Conservation (phyloP, 2,888 invertebrate genomes). For the Drosophila infuscata region DNA sequence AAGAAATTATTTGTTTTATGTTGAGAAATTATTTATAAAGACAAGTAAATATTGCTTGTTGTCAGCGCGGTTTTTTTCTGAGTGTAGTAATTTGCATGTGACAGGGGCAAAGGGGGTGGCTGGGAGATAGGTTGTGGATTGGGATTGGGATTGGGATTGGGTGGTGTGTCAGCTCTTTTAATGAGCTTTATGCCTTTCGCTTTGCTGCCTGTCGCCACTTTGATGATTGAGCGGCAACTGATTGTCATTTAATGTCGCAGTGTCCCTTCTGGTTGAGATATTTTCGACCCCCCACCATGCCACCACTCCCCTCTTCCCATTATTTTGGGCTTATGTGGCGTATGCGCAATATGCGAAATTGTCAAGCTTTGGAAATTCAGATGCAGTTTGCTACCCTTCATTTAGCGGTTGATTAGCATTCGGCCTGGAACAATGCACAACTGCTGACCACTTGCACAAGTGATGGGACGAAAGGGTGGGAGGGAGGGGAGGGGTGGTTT, state of each 20-base stretch:
- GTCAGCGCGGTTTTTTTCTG: not conserved
- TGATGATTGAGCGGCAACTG: slow-evolving; percentile 42
- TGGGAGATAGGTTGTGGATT: not conserved
- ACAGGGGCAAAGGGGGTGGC: not conserved
- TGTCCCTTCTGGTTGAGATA: not conserved
- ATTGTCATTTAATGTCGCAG: slow-evolving; percentile 46
- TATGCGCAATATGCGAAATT: slow-evolving; percentile 43
- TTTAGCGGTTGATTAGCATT: slow-evolving; percentile 60
- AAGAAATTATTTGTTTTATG: not conserved
- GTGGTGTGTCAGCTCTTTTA: slow-evolving; percentile 9
- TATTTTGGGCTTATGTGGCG: slow-evolving; percentile 31
- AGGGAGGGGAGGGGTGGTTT: not conserved
- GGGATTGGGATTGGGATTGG: not conserved
- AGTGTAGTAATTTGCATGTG: slow-evolving; percentile 54
- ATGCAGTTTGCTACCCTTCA: slow-evolving; percentile 21
- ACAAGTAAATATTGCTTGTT: not conserved
- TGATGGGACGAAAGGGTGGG: not conserved
- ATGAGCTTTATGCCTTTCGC: slow-evolving; percentile 34
- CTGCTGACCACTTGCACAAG: slow-evolving; percentile 8
- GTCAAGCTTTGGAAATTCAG: slow-evolving; percentile 3
- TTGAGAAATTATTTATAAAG: not conserved
- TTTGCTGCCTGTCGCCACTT: slow-evolving; percentile 7
- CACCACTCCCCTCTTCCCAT: not conserved
- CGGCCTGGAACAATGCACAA: slow-evolving; percentile 55
- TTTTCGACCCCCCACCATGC: not conserved